Evolutionary conservation across 23 tunicate species (phyloP).

Genomic region (Phallusia fumigata): DNA sequence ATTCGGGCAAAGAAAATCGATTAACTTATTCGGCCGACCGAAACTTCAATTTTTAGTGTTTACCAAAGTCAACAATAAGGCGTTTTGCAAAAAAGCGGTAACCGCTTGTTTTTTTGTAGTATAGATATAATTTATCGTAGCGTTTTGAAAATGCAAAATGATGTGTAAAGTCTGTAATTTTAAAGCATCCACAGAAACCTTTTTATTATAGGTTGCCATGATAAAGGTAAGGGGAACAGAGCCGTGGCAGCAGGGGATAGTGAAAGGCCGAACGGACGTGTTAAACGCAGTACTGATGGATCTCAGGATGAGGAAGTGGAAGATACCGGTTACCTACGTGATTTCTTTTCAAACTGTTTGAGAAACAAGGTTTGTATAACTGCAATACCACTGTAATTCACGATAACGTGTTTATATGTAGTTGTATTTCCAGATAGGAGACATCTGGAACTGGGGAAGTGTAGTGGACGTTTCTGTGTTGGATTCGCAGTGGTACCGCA

Average conservation of each 20-base stretch:
- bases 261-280: not conserved
- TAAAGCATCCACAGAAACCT: too few relatives aligned
- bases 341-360: not conserved
- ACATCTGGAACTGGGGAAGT: slow-evolving; percentile 46
- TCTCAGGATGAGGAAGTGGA: not conserved
- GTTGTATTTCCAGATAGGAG: slow-evolving; percentile 12
- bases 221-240: not conserved
- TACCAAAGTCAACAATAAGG: too few relatives aligned
- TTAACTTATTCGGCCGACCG: too few relatives aligned
- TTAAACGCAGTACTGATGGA: not conserved
- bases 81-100: too few relatives aligned
- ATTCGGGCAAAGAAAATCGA: too few relatives aligned
- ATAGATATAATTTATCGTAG: too few relatives aligned
- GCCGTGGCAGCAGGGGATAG: too few relatives aligned
- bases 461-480: slow-evolving; percentile 37
- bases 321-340: not conserved
- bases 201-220: not conserved
- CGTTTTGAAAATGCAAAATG: too few relatives aligned
- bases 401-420: not conserved
- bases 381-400: not conserved
- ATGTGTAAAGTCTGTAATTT: too few relatives aligned
- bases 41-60: too few relatives aligned
- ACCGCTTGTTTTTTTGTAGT: too few relatives aligned
- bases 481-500: slow-evolving; percentile 42
- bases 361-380: not conserved